Evolutionary conservation across 2,888 invertebrate species (phyloP).

Genomic region (Phragmatobia fuliginosa): DNA sequence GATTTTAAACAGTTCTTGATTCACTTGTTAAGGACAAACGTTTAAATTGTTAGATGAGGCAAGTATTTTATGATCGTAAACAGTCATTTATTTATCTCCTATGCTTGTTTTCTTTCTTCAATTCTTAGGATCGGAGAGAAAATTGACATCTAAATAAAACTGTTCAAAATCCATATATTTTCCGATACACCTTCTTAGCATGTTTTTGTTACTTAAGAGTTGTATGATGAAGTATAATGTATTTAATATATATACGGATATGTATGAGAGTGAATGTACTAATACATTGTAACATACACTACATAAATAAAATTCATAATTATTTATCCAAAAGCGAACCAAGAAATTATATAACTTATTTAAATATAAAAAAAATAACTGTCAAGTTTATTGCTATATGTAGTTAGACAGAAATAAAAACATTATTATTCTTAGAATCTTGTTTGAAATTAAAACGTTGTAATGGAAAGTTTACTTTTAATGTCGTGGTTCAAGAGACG

Average conservation of each 20-base stretch:
- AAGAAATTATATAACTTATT: no score
- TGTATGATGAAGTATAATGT: no score
- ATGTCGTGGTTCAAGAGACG: no score
- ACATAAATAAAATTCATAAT: no score
- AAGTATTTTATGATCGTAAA: neutral
- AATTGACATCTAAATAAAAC: no score
- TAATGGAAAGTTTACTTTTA: neutral
- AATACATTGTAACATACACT: no score
- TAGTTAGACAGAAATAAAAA: neutral
- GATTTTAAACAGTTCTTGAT: conserved; percentile 2
- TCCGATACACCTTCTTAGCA: no score
- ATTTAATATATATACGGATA: no score
- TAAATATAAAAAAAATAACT: neutral
- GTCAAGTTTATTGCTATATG: neutral
- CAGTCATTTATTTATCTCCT: neutral
- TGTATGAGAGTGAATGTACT: no score
- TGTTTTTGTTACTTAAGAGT: no score
- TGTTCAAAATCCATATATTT: neutral
- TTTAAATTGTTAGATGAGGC: neutral
- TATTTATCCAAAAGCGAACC: no score
- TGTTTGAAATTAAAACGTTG: neutral
- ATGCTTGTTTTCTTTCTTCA: neutral
- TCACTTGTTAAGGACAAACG: neutral
- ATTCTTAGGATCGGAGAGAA: neutral
- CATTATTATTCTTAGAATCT: neutral